phyloP scores from a whole-genome alignment of 2,888 invertebrate species.

The Drosophila phalerata region DNA sequence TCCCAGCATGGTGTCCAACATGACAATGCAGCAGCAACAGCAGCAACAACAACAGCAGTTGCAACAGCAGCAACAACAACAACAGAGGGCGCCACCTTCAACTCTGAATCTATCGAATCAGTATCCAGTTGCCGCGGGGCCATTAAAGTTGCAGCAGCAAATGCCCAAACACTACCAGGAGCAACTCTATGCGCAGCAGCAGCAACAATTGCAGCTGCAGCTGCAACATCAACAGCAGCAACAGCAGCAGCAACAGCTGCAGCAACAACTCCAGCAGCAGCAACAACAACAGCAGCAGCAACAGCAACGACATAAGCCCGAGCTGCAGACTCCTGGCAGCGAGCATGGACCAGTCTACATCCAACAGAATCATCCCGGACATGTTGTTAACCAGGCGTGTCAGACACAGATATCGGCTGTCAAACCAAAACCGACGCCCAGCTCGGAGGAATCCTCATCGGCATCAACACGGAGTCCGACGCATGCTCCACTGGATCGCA shows the following conservation, averaged over 20 bases:
- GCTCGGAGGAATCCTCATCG: slow-evolving; percentile 82
- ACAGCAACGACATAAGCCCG: slow-evolving; percentile 75
- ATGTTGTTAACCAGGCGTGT: slow-evolving; percentile 85
- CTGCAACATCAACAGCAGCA: slow-evolving; percentile 70
- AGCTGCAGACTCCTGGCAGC: slow-evolving; percentile 81
- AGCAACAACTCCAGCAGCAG: slow-evolving; percentile 69
- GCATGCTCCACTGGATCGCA: slow-evolving; percentile 83
- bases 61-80: slow-evolving; percentile 64
- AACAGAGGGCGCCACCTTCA: slow-evolving; percentile 84
- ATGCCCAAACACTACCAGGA: slow-evolving; percentile 76
- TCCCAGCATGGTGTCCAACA: slow-evolving; percentile 82
- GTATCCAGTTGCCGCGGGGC: slow-evolving; percentile 84
- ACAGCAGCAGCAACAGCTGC: slow-evolving; percentile 62
- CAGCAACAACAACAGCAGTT: slow-evolving; percentile 64
- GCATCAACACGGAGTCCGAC: slow-evolving; percentile 81
- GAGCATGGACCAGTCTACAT: slow-evolving; percentile 85
- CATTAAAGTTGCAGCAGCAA: slow-evolving; percentile 80
- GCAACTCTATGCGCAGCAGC: slow-evolving; percentile 68
- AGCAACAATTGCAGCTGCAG: slow-evolving; percentile 73
- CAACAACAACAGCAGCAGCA: slow-evolving; percentile 62
- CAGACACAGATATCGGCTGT: slow-evolving; percentile 85
- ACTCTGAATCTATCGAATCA: slow-evolving; percentile 84
- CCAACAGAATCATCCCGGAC: slow-evolving; percentile 85
- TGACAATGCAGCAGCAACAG: slow-evolving; percentile 74
- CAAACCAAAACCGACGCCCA: slow-evolving; percentile 82